Evolutionary conservation across 1,140 invertebrate genomes (phyloP).

Genomic region (Chionoecetes opilio): DNA sequence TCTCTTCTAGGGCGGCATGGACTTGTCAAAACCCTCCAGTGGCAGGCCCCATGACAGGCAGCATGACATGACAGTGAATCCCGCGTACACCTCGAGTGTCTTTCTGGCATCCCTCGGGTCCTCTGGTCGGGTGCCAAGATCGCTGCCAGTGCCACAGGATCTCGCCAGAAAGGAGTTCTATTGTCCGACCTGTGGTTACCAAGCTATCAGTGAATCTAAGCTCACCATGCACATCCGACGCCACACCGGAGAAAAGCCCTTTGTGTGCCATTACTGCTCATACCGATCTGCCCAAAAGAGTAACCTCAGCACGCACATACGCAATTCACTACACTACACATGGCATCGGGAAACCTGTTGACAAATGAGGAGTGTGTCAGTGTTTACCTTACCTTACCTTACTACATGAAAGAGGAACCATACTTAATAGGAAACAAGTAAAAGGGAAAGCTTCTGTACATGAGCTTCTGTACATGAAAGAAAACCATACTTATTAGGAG

Average conservation of each 20-base stretch:
- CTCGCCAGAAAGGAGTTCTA: constrained; percentile 50
- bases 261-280: constrained; percentile 62
- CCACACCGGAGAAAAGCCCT: constrained; percentile 72
- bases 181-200: constrained; percentile 73
- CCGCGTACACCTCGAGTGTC: constrained; percentile 57
- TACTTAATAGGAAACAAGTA: too few relatives aligned
- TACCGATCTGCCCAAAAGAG: constrained; percentile 76
- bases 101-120: constrained; percentile 53
- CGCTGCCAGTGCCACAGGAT: constrained; percentile 33
- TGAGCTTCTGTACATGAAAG: too few relatives aligned
- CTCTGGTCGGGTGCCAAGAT: constrained; percentile 45
- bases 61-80: constrained; percentile 57
- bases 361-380: constrained; percentile 33
- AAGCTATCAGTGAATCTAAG: constrained; percentile 73
- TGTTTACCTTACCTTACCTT: not conserved
- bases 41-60: constrained; percentile 67
- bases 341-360: not conserved
- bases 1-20: constrained; percentile 78
- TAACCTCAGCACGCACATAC: constrained; percentile 72
- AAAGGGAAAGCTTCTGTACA: too few relatives aligned
- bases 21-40: constrained; percentile 73
- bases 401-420: not conserved
- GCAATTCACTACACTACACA: constrained; percentile 62
- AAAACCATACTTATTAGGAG: too few relatives aligned
- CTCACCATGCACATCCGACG: constrained; percentile 70